phyloP scores from a whole-genome alignment of 2,113 vertebrate species.

The Vulpes lagopus region DNA sequence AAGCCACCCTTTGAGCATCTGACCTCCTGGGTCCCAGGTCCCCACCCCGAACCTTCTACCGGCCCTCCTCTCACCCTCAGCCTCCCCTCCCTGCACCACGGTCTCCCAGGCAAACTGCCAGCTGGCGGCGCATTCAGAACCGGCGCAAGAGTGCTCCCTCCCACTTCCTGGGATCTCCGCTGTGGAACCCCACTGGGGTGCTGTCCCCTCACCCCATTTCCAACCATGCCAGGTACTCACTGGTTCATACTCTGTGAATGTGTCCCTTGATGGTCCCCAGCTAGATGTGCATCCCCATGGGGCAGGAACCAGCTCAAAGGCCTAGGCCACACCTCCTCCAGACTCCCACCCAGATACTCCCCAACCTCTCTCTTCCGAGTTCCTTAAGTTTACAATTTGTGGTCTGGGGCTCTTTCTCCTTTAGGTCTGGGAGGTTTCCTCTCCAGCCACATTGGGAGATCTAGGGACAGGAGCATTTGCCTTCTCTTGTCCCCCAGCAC shows the following conservation, averaged over 20 bases:
- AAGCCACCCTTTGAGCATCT: background rate
- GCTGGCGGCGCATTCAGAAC: background rate
- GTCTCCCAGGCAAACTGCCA: slow-evolving; percentile 15
- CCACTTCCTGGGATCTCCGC: background rate
- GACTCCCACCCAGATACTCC: background rate
- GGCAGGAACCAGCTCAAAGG: background rate
- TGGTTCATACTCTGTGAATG: background rate
- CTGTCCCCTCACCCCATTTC: background rate
- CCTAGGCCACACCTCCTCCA: background rate
- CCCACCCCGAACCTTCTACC: background rate
- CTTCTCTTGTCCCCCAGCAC: background rate
- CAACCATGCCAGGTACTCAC: background rate
- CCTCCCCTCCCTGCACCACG: background rate
- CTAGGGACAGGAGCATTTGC: background rate
- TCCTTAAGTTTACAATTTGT: background rate
- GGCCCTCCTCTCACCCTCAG: background rate
- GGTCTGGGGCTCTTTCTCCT: background rate
- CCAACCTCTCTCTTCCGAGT: background rate
- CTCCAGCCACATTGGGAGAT: background rate
- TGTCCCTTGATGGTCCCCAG: background rate
- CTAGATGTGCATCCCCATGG: background rate
- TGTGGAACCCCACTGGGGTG: background rate
- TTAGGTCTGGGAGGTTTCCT: background rate
- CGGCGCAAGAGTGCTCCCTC: background rate
- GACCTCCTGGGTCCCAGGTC: background rate